Conservation (phyloP, 2,113 vertebrate species). For the Suricata suricatta region DNA sequence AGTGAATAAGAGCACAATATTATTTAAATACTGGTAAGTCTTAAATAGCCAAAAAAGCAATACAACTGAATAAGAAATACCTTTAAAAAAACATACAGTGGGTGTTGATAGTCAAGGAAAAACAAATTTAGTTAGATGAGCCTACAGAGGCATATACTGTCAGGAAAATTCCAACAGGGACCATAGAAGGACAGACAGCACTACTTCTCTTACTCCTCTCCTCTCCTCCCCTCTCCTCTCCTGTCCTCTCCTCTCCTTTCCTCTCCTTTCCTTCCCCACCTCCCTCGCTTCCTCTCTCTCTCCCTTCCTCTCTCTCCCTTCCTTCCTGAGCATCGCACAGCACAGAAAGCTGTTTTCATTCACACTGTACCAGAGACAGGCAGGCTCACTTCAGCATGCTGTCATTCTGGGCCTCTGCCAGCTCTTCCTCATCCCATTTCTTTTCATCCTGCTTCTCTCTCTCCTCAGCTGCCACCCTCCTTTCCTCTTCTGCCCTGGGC, state of each 20-base stretch:
- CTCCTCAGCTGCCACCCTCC: background rate
- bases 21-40: background rate
- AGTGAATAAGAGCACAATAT: background rate
- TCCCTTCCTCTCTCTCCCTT: too few species aligned
- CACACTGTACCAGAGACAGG: background rate
- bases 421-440: background rate
- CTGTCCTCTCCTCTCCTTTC: background rate
- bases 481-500: background rate
- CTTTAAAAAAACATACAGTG: background rate
- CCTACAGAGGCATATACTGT: background rate
- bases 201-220: background rate
- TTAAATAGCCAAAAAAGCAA: slow-evolving; percentile 8
- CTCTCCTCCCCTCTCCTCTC: too few species aligned
- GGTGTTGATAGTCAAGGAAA: background rate
- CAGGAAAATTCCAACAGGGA: background rate
- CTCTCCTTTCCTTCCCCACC: background rate
- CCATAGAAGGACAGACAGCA: background rate
- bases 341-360: background rate
- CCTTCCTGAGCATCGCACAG: background rate
- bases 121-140: background rate
- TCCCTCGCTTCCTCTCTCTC: too few species aligned
- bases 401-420: background rate
- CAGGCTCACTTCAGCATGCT: background rate
- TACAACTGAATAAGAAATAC: slow-evolving; percentile 1
- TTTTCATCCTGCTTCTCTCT: background rate